Evolutionary conservation across 2,797 vertebrate species (phyloP), one percentile per base, ranked within the genome.

Genomic region (Podarcis lilfordi): DNA sequence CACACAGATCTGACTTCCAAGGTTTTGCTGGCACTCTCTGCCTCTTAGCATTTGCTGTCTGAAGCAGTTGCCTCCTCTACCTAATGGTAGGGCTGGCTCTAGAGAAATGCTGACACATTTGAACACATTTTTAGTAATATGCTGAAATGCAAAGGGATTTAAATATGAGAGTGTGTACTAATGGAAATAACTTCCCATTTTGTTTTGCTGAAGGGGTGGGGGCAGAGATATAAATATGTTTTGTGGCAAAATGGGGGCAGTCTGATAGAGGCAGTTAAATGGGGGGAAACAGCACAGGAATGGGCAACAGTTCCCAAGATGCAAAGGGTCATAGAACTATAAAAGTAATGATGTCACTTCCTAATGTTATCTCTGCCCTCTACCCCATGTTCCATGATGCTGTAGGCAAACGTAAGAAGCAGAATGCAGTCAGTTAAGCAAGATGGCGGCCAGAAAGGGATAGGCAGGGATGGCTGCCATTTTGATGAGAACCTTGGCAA

Each of bases 141-240:
- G 86, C 55, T 86, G 89, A 91, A 88, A 88, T 72, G 80, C 0
- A 71, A 80, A 76, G 23, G 27, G 35, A 76, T 61, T 45, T 77
- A 55, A 55, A 79, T 32, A 23, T 87, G 21, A 35, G 21, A 40
- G 25, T 17, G 9, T 21, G 0, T 0, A 59, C 23, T 84, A 86
- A 69, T 29, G 88, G 19, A 59, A 75, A 59, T 32, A 59, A 21
- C 45, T 19, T 11, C n/a, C 50, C 10, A 29, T 21, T 64, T 25
- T 76, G 19, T 25, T 27, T 3, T 8, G 8, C 40, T 10, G 17
- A 17, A 35, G 72, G 72, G 72, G 35, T 3, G 29, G 32, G 7
- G 50, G 8, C 8, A 59, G n/a, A 50, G n/a, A 9, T 17, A 75
- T 37, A 75, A 37, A 75, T 50, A 50, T 40, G 27, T 66, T 27